phyloP scores from a whole-genome alignment of 2,113 vertebrate species.

The Tetrax tetrax region DNA sequence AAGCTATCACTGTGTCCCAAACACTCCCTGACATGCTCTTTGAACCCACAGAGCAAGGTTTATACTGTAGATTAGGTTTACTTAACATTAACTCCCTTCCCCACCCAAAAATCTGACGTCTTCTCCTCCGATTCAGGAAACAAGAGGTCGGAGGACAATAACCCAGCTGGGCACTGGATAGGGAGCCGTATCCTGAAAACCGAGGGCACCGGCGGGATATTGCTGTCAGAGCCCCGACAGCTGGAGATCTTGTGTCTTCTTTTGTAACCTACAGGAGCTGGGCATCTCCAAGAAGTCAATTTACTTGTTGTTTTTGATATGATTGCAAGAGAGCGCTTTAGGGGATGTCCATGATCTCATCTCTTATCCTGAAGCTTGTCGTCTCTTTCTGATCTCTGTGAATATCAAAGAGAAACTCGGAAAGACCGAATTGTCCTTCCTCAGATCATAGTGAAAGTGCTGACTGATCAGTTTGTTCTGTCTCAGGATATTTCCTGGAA shows the following conservation, averaged over 20 bases:
- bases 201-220: not conserved
- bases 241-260: fast-evolving
- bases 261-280: not conserved
- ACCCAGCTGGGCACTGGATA: not conserved
- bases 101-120: conserved; percentile 50
- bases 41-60: not conserved
- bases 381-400: not conserved
- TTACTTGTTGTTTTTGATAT: not conserved
- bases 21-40: not conserved
- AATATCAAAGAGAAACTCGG: not conserved
- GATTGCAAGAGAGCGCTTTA: not conserved
- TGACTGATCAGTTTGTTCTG: not conserved
- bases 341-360: conserved; percentile 16
- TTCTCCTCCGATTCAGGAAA: not conserved
- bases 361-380: not conserved
- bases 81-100: not conserved
- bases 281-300: not conserved
- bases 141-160: not conserved
- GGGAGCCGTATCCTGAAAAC: not conserved
- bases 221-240: not conserved
- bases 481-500: conserved; percentile 30
- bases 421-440: not conserved
- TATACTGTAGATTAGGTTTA: not conserved
- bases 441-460: not conserved
- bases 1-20: not conserved